Conservation (phyloP, 2,113 vertebrate species). For the Loxodonta africana region DNA sequence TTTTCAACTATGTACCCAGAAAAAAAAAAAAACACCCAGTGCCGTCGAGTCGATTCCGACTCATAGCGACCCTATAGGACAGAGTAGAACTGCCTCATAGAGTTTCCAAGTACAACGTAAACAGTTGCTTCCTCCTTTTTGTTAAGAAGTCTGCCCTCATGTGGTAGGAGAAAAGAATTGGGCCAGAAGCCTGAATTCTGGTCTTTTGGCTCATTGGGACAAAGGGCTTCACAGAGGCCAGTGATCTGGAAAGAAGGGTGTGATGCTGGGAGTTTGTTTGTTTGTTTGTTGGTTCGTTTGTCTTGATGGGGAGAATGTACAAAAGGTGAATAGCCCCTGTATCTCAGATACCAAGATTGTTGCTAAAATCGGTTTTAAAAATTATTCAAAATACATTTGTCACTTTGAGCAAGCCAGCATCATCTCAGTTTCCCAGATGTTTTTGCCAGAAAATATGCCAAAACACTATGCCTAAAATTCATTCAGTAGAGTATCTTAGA, state of each 20-base stretch:
- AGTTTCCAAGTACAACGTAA: background rate
- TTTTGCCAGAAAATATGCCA: conserved; percentile 36
- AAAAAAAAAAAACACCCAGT: no score
- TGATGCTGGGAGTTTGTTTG: background rate
- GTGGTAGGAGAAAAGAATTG: conserved; percentile 81
- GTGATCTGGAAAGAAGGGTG: background rate
- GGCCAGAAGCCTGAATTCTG: background rate
- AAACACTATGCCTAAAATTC: conserved; percentile 45
- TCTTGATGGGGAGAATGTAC: background rate
- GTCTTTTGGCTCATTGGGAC: background rate
- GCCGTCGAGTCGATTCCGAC: no score
- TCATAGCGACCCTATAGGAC: no score
- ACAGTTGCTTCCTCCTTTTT: conserved; percentile 60
- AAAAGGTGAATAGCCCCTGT: background rate
- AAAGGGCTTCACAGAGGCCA: background rate
- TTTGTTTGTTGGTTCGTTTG: background rate
- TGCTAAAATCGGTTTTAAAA: conserved; percentile 46
- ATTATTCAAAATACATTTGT: conserved; percentile 40
- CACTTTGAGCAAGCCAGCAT: conserved; percentile 35
- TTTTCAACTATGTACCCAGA: conserved; percentile 44
- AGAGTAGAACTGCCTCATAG: no score
- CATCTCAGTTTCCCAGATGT: conserved; percentile 54
- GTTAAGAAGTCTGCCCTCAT: conserved; percentile 88
- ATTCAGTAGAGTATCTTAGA: conserved; percentile 3
- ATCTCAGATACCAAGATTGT: conserved; percentile 17